Percentiles rank a stretch among this genome's conserved stretches.
These are phyloP conservation scores for Thamnaconus septentrionalis DNA, from an alignment of 2,113 vertebrate species.

Conservation along the genomic window DNA sequence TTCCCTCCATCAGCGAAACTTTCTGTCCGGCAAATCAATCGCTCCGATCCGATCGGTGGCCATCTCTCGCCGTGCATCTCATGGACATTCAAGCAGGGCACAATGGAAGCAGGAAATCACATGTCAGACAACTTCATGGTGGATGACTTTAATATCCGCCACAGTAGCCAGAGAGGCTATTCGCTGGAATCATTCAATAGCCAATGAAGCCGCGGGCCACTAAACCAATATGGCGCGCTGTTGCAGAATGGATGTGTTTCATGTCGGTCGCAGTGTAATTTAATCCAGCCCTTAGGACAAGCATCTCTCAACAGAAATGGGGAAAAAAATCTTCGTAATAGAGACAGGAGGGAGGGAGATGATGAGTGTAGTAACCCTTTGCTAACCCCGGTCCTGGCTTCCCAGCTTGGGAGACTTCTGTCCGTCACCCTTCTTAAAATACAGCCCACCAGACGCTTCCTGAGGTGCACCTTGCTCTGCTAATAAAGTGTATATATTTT, in stretches of 20 bases:
- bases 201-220: slow-evolving; percentile 70
- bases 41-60: slow-evolving; percentile 56
- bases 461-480: no score
- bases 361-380: slow-evolving; percentile 60
- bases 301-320: slow-evolving; percentile 62
- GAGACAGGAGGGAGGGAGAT: slow-evolving; percentile 34
- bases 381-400: slow-evolving; percentile 56
- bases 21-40: slow-evolving; percentile 32
- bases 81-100: slow-evolving; percentile 52
- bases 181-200: slow-evolving; percentile 69
- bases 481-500: no score
- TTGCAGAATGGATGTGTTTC: slow-evolving; percentile 69
- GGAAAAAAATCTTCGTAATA: slow-evolving; percentile 50
- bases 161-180: slow-evolving; percentile 61
- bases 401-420: slow-evolving; percentile 36
- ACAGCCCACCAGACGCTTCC: no score
- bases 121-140: slow-evolving; percentile 68
- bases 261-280: slow-evolving; percentile 65
- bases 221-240: slow-evolving; percentile 66
- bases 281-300: slow-evolving; percentile 69
- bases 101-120: slow-evolving; percentile 61
- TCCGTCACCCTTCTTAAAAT: background rate
- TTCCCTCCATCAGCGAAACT: slow-evolving; percentile 16
- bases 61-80: slow-evolving; percentile 35
- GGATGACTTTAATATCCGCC: slow-evolving; percentile 77